Conservation (phyloP, 2,797 vertebrate genomes). For the Lindbergichthys nudifrons region DNA sequence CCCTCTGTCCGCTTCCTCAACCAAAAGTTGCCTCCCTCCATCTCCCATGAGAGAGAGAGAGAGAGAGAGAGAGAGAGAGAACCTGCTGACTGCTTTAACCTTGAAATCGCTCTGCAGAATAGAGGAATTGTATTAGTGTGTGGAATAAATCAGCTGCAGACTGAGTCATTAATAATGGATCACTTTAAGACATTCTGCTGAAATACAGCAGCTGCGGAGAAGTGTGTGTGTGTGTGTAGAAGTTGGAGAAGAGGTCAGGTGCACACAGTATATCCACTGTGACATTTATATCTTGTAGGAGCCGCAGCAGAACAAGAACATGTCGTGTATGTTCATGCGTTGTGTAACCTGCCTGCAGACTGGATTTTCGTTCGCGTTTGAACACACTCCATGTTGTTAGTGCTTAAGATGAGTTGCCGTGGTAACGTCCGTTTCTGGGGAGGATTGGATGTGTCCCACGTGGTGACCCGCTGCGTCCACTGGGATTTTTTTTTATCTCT, state of each 20-base stretch:
- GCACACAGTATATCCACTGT: slow-evolving; percentile 38
- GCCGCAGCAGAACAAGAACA: slow-evolving; percentile 28
- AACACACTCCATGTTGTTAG: slow-evolving; percentile 41
- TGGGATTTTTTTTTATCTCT: slow-evolving; percentile 40
- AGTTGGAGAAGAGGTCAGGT: slow-evolving; percentile 24
- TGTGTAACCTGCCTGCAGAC: slow-evolving; percentile 36
- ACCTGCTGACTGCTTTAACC: slow-evolving; percentile 51
- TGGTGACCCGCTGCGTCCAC: slow-evolving; percentile 58
- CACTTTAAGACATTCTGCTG: slow-evolving; percentile 58
- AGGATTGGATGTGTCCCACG: slow-evolving; percentile 49
- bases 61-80: not conserved
- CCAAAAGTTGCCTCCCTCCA: slow-evolving; percentile 28
- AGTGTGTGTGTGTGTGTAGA: not conserved
- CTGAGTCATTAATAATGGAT: slow-evolving; percentile 71
- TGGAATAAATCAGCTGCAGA: slow-evolving; percentile 69
- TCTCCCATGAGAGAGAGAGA: not conserved
- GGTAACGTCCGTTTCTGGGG: slow-evolving; percentile 63
- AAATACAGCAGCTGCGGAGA: slow-evolving; percentile 49
- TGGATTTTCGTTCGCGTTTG: slow-evolving; percentile 21
- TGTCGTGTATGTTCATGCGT: slow-evolving; percentile 21
- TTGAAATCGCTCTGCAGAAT: slow-evolving; percentile 63
- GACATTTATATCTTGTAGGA: slow-evolving; percentile 50
- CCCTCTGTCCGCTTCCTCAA: slow-evolving; percentile 9
- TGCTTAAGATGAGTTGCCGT: slow-evolving; percentile 67
- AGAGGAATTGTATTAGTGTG: slow-evolving; percentile 65